A percentile compares a stretch with the other conserved stretches of the same genome.
Conservation (phyloP, 2,888 invertebrate species). For the Entomobrya proxima region DNA sequence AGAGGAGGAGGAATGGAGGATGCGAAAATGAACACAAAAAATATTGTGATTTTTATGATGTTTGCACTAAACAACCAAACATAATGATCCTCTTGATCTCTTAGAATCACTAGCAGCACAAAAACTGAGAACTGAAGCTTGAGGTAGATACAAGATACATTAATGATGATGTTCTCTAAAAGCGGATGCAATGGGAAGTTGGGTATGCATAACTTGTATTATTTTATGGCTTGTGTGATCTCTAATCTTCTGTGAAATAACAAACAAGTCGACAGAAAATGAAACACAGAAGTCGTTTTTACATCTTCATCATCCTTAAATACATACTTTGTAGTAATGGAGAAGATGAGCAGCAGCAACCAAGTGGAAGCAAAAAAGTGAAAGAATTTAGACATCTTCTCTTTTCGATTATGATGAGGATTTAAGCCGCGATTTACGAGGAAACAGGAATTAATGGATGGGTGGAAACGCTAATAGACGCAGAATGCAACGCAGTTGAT, state of each 20-base stretch:
- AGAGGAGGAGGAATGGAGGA: background rate
- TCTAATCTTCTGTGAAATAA: slow-evolving; percentile 17
- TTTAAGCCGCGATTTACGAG: background rate
- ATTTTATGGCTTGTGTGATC: slow-evolving; percentile 32
- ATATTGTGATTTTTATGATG: slow-evolving; percentile 42
- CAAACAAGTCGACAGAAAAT: background rate
- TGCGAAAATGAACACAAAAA: background rate
- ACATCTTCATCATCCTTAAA: background rate
- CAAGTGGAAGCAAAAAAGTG: background rate
- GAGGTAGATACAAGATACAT: background rate
- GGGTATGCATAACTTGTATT: background rate
- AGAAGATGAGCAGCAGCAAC: background rate
- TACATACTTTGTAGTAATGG: background rate
- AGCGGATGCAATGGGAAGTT: background rate
- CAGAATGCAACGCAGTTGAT: background rate
- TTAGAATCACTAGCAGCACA: background rate
- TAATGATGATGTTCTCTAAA: background rate
- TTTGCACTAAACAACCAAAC: slow-evolving; percentile 30
- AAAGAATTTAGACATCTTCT: background rate
- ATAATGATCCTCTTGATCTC: background rate
- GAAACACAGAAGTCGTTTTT: slow-evolving; percentile 10
- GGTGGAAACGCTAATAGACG: background rate
- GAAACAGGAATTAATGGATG: background rate
- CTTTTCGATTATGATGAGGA: background rate
- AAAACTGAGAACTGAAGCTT: too few relatives aligned